Conservation (phyloP, 1,140 invertebrate genomes). For the Scaptomyza montana region DNA sequence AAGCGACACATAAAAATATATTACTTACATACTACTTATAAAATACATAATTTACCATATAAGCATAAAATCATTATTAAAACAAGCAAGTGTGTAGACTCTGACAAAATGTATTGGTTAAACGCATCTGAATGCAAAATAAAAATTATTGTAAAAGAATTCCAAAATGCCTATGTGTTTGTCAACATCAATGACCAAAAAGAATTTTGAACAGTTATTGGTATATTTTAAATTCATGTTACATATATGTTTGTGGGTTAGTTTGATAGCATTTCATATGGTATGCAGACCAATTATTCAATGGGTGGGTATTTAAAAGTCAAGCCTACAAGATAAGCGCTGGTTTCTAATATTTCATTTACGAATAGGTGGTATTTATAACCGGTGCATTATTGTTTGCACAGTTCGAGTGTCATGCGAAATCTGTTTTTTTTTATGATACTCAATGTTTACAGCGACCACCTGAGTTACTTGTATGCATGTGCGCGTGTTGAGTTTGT, state of each 20-base stretch:
- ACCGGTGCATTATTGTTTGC: background rate
- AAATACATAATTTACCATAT: constrained; percentile 70
- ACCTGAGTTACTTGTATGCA: background rate
- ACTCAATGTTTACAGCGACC: background rate
- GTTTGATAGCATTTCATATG: no score
- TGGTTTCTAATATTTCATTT: background rate
- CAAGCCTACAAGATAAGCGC: background rate
- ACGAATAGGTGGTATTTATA: no score
- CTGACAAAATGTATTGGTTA: constrained; percentile 67
- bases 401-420: constrained; percentile 4
- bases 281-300: no score
- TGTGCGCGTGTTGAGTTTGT: background rate
- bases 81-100: constrained; percentile 63
- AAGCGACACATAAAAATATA: constrained; percentile 66
- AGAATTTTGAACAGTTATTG: no score
- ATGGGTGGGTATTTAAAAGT: background rate
- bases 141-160: constrained; percentile 70
- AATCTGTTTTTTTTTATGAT: constrained; percentile 10
- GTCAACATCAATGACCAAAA: background rate
- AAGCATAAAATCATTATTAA: constrained; percentile 72
- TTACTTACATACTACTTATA: constrained; percentile 71
- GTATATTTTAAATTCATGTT: background rate
- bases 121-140: constrained; percentile 77
- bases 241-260: background rate
- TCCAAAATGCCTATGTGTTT: background rate